Evolutionary conservation across 2,888 invertebrate species (phyloP), one percentile per base, ranked within the genome.

Genomic region (Lamproptera curius): DNA sequence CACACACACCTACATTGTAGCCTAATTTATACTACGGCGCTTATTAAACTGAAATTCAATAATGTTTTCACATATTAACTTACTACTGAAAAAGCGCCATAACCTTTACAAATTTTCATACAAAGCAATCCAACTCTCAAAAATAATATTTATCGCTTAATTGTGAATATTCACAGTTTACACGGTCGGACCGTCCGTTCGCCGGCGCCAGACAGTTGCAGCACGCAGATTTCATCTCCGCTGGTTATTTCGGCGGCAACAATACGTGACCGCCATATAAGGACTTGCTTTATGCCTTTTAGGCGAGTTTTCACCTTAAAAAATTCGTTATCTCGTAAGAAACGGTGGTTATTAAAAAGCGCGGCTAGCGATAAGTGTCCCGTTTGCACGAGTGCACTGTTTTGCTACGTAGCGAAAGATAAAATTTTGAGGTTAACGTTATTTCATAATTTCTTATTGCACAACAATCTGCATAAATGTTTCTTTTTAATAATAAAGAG

Each of bases 241-340:
- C 62, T 70, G 65, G 67, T 68, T 72, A 74, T 76, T 82, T 82
- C 74, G 76, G 75, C 70, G 71, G 66, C 70, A 74, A 81, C 79
- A 79, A 79, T 79, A 79, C 81, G 75, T 81, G 82, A 76, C 70
- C 65, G 56, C 83, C 84, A 61, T 80, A 72, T 76, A 70, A 56
- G 80, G 81, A 47, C 38, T 56, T 63, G 59, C 56, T 65, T 75
- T 69, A 65, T 65, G 56, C 66, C 67, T 72, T 70, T 67, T 65
- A 72, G 62, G 54, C 56, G 49, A 61, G 61, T 70, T 73, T 74
- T 73, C 69, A 65, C 65, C 67, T 62, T 65, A 70, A 73, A 63
- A 65, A 67, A 47, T 65, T 62, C 65, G 66, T 64, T 63, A 67
- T 62, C 50, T 56, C 70, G 64, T 52, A 42, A 38, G 38, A 39